A percentile compares a stretch with the other conserved stretches of the same genome.
Conservation (phyloP, 2,113 vertebrate species). For the Sapajus apella region DNA sequence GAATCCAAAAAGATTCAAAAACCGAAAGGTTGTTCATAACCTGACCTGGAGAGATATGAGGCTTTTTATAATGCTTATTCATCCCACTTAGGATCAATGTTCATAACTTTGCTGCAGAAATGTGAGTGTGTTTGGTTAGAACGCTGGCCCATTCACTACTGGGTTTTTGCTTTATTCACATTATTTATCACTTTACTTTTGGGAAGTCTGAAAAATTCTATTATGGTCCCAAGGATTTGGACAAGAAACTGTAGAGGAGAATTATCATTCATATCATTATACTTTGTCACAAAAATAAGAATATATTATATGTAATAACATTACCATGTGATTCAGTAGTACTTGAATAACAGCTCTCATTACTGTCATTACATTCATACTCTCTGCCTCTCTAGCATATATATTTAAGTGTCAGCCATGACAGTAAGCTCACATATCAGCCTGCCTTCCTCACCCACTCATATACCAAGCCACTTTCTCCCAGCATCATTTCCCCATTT, state of each 20-base stretch:
- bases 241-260: background rate
- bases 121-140: background rate
- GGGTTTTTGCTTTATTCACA: background rate
- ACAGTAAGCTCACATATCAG: background rate
- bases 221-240: background rate
- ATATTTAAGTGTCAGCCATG: background rate
- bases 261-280: background rate
- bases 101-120: background rate
- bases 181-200: background rate
- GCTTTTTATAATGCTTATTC: background rate
- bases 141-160: background rate
- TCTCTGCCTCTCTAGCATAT: background rate
- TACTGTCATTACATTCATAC: background rate
- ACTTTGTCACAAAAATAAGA: slow-evolving; percentile 31
- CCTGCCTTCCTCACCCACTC: background rate
- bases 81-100: background rate
- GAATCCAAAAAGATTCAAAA: background rate
- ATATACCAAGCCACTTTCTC: background rate
- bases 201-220: background rate
- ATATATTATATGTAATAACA: background rate
- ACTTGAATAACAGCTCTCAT: background rate
- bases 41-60: background rate
- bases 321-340: background rate
- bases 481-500: background rate
- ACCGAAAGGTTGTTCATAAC: background rate